A percentile compares a stretch with the other conserved stretches of the same genome.
These are phyloP conservation scores for Plemyria rubiginata DNA, from an alignment of 2,888 invertebrate species.

Conservation along the genomic window DNA sequence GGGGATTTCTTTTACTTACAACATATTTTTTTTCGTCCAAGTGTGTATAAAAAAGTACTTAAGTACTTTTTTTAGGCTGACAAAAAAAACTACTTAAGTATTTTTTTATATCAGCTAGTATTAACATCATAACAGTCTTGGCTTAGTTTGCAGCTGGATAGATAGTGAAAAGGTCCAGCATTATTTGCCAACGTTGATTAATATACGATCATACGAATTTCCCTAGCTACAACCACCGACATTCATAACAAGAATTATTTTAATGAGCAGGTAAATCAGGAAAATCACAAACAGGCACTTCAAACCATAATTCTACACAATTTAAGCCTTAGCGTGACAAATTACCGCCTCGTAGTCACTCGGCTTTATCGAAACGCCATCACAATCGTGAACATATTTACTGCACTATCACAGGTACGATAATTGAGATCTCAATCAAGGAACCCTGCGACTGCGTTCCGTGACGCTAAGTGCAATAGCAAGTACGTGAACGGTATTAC, in stretches of 20 bases:
- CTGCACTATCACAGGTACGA: slow-evolving; percentile 40
- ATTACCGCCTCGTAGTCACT: slow-evolving; percentile 25
- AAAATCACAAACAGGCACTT: slow-evolving; percentile 24
- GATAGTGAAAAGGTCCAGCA: too few relatives aligned
- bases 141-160: too few relatives aligned
- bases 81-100: too few relatives aligned
- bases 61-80: too few relatives aligned
- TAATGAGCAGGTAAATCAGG: slow-evolving; percentile 20
- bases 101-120: too few relatives aligned
- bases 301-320: slow-evolving; percentile 24
- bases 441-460: slow-evolving; percentile 43
- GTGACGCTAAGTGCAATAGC: slow-evolving; percentile 44
- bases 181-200: not conserved
- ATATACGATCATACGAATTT: not conserved
- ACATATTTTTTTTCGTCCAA: too few relatives aligned
- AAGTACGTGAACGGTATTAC: slow-evolving; percentile 43
- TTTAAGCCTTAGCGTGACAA: slow-evolving; percentile 27
- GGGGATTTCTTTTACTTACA: too few relatives aligned
- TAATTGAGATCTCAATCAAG: slow-evolving; percentile 48
- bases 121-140: too few relatives aligned
- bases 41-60: too few relatives aligned
- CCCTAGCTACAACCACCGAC: slow-evolving; percentile 2
- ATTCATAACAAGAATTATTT: slow-evolving; percentile 15
- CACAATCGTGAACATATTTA: slow-evolving; percentile 37
- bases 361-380: slow-evolving; percentile 27